Evolutionary conservation across 2,113 vertebrate genomes (phyloP).

Genomic region (Equus quagga): DNA sequence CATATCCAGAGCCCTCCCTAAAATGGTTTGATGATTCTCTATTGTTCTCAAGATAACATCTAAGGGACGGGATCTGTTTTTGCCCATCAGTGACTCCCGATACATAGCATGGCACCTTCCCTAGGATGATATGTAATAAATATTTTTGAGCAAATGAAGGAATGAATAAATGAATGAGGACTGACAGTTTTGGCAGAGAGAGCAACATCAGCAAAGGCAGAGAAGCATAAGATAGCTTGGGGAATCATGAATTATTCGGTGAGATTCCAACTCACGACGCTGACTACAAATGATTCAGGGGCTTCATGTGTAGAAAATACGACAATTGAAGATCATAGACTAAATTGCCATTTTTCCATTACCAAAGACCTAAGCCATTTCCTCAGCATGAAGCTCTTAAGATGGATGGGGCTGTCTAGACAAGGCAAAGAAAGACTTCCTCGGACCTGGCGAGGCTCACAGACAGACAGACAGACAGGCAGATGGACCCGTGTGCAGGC

Average conservation of each 20-base stretch:
- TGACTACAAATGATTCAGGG: slow-evolving; percentile 27
- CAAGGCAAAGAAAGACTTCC: slow-evolving; percentile 13
- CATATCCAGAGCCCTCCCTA: neutral
- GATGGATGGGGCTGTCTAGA: neutral
- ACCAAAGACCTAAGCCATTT: slow-evolving; percentile 11
- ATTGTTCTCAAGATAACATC: neutral
- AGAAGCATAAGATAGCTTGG: neutral
- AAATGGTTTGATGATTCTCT: neutral
- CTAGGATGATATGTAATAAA: neutral
- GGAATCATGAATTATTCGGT: neutral
- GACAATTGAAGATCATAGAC: neutral
- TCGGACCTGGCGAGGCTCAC: neutral
- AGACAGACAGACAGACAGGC: slow-evolving; percentile 46
- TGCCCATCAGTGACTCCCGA: neutral
- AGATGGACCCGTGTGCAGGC: slow-evolving; percentile 49
- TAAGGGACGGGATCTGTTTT: neutral
- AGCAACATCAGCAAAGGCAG: neutral
- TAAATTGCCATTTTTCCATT: slow-evolving; percentile 4
- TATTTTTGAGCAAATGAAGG: slow-evolving; percentile 9
- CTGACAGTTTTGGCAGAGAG: neutral
- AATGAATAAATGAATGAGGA: slow-evolving; percentile 30
- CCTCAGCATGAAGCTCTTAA: slow-evolving; percentile 31
- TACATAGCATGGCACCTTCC: neutral
- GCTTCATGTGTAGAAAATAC: slow-evolving; percentile 16
- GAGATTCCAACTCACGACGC: neutral